These are phyloP conservation scores for Bolinopsis microptera DNA, from an alignment of 37 sponge, comb jelly and placozoan species.

Conservation along the genomic window DNA sequence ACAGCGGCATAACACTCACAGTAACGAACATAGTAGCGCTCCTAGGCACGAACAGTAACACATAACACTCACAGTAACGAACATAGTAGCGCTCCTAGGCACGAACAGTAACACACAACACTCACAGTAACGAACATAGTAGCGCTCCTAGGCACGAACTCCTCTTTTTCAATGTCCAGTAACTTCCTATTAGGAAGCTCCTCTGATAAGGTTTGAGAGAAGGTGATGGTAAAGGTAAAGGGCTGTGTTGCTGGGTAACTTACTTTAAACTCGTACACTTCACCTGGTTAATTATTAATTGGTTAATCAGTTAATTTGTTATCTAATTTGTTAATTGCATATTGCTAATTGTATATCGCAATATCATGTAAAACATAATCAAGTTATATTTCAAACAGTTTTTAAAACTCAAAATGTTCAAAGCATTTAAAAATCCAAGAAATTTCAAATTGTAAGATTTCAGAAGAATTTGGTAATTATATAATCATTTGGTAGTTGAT, in stretches of 20 bases:
- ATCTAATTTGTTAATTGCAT: too few relatives aligned
- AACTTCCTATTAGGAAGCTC: conserved; percentile 20
- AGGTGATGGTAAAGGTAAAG: conserved; percentile 41
- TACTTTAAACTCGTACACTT: conserved; percentile 59
- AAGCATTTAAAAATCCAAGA: too few relatives aligned
- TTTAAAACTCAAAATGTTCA: too few relatives aligned
- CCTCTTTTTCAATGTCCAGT: conserved; percentile 63
- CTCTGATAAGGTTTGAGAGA: neutral
- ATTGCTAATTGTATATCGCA: too few relatives aligned
- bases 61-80: conserved; percentile 29
- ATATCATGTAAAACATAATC: too few relatives aligned
- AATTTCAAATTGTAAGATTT: too few relatives aligned
- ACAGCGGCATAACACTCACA: conserved; percentile 16
- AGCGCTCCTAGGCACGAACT: neutral
- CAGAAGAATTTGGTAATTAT: too few relatives aligned
- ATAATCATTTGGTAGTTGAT: too few relatives aligned
- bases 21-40: conserved; percentile 37
- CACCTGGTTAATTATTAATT: neutral
- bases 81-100: neutral
- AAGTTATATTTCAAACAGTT: too few relatives aligned
- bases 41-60: neutral
- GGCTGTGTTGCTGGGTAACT: conserved; percentile 60
- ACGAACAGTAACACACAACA: neutral
- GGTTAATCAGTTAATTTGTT: too few relatives aligned
- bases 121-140: conserved; percentile 57